Base-by-base conservation (phyloP, 2,797 vertebrate species). In the Eospalax fontanierii region DNA sequence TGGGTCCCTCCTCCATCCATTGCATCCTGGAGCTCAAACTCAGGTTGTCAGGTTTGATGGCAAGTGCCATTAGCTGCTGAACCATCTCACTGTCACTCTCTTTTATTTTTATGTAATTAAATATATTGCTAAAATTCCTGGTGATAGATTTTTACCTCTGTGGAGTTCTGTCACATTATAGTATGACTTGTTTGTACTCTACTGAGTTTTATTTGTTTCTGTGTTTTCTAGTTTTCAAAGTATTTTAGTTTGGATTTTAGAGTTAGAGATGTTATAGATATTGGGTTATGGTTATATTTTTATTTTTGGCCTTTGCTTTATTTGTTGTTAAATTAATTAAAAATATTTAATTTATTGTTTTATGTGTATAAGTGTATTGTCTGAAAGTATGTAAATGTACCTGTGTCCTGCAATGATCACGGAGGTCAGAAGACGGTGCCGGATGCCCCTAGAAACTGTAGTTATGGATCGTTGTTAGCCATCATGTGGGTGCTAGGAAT, bases 181-280 rank as follows among this genome's bases (percentile, higher is more conserved):
- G 21, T 85, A 59, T 38, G 75, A 19, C 30, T 82, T 86, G 94
- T 87, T 83, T 59, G 87, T 91, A 63, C 46, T 54, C 73, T 50
- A n/a, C 0, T 93, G 43, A 1, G 30, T 87, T 93, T 33, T 87
- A 50, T 85, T 95, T 91, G 57, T 89, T 89, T 71, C 28, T 80
- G 66, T 80, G 35, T 80, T 89, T 76, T 93, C 61, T 59, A 84
- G 24, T 66, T 93, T 91, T 70, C 4, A 78, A n/a, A 95, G 85
- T 85, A 74, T 82, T 90, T 73, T 70, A 79, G 90, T 94, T 92
- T 95, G 15, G 38, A 74, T 86, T 87, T 80, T 73, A 50, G 30
- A 81, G 65, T 54, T 85, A 85, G 50, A 3, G 43, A 68, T 68
- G 21, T 66, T 66, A 82, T 65, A 82, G 57, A 61, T 75, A 92